Conservation (phyloP, 2,113 vertebrate genomes). For the Clinocottus analis region DNA sequence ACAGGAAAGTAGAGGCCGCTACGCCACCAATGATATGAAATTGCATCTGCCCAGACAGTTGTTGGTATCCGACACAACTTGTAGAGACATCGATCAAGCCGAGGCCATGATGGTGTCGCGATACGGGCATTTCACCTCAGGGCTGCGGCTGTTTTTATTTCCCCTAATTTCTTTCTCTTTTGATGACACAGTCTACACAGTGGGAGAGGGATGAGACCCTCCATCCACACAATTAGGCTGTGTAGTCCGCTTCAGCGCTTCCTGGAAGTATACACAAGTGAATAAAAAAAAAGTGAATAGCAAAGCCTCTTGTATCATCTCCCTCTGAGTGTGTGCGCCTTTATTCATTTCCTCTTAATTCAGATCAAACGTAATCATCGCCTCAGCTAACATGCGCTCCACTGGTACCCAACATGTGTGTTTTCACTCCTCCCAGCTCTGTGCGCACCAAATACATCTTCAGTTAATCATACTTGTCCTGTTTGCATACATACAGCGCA, state of each 20-base stretch:
- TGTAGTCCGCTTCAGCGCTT: slow-evolving; percentile 15
- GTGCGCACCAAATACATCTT: not conserved
- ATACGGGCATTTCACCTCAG: not conserved
- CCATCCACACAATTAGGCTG: slow-evolving; percentile 18
- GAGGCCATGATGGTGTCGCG: slow-evolving; percentile 29
- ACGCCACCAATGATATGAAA: slow-evolving; percentile 34
- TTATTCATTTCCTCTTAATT: not conserved
- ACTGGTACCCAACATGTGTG: not conserved
- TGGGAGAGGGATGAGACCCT: not conserved
- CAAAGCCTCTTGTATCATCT: not conserved
- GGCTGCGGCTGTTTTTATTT: not conserved
- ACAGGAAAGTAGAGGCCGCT: slow-evolving; percentile 6
- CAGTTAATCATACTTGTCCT: not conserved
- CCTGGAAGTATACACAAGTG: not conserved
- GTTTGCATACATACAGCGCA: not conserved
- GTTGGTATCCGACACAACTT: slow-evolving; percentile 28
- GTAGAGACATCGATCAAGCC: slow-evolving; percentile 36
- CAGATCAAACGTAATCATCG: not conserved
- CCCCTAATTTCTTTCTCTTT: not conserved
- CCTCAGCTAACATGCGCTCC: not conserved
- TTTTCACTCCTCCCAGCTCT: not conserved
- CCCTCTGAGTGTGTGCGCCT: not conserved
- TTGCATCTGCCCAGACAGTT: slow-evolving; percentile 43
- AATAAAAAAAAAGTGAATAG: not conserved
- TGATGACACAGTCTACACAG: not conserved